phyloP scores from a whole-genome alignment of 2,888 invertebrate species.

The Lagria hirta region DNA sequence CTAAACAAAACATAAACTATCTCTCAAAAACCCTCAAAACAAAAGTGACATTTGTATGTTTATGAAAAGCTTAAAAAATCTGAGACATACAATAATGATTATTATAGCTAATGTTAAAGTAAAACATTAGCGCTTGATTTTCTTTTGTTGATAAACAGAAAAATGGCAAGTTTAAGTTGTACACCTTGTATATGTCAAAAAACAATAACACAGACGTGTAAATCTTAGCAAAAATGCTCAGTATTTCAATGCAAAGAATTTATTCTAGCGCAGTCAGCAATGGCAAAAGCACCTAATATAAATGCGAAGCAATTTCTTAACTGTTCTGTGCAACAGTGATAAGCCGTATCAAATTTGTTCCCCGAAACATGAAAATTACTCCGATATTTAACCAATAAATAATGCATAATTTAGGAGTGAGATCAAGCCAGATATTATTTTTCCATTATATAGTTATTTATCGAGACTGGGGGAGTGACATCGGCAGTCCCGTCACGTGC shows the following conservation, averaged over 20 bases:
- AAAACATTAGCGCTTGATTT: too few species aligned
- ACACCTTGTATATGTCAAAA: too few species aligned
- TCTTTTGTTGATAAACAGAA: too few species aligned
- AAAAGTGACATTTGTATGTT: too few species aligned
- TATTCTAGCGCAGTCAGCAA: constrained; percentile 13
- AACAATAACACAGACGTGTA: too few species aligned
- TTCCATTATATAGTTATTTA: constrained; percentile 46
- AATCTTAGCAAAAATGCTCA: constrained; percentile 17
- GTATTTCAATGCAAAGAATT: constrained; percentile 7
- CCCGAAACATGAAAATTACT: constrained; percentile 26
- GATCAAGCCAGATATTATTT: constrained; percentile 41
- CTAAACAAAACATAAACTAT: too few species aligned
- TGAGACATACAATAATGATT: too few species aligned
- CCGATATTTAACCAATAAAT: constrained; percentile 29
- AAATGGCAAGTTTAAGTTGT: too few species aligned
- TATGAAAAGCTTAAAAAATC: too few species aligned
- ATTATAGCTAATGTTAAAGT: too few species aligned
- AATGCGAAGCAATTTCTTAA: constrained; percentile 23
- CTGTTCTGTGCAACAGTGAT: constrained; percentile 32
- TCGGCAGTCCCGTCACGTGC: constrained; percentile 34
- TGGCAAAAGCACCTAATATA: constrained; percentile 14
- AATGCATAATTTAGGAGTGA: constrained; percentile 38
- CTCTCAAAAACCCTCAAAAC: too few species aligned
- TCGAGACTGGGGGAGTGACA: constrained; percentile 30
- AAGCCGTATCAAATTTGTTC: constrained; percentile 27